Percentiles rank a stretch among this genome's conserved stretches.
Conservation (phyloP, 2,113 vertebrate species). For the Megatriorchis doriae region DNA sequence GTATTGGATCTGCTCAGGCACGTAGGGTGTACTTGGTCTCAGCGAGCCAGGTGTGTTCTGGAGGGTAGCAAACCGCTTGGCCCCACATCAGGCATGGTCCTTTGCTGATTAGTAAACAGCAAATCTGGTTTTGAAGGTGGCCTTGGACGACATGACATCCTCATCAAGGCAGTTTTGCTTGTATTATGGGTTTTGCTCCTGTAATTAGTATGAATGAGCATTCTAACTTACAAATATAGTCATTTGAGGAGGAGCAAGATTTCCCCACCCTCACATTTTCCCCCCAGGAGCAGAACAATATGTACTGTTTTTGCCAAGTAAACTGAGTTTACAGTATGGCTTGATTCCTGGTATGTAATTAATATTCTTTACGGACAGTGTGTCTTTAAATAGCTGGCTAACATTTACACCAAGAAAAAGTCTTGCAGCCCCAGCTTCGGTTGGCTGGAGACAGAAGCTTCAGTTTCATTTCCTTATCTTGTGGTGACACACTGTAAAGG, state of each 20-base stretch:
- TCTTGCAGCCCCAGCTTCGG: background rate
- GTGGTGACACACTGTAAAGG: background rate
- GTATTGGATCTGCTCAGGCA: background rate
- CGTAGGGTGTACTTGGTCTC: fast-evolving
- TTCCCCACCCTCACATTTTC: background rate
- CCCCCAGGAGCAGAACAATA: background rate
- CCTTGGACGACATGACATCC: background rate
- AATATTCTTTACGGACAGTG: background rate
- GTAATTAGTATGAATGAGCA: background rate
- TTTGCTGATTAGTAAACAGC: background rate
- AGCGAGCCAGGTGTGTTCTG: background rate
- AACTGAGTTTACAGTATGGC: background rate
- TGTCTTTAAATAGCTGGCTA: background rate
- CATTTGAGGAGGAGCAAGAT: background rate
- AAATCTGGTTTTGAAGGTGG: background rate
- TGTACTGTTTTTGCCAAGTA: background rate
- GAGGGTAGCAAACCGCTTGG: background rate
- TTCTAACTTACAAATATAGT: background rate
- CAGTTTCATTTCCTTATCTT: background rate
- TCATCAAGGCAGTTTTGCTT: background rate
- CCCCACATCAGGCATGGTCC: fast-evolving
- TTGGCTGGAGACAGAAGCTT: background rate
- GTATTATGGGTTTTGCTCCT: background rate
- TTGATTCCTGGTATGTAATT: background rate
- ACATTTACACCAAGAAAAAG: background rate